A percentile compares a stretch with the other conserved stretches of the same genome.
Evolutionary conservation across 2,113 vertebrate genomes (phyloP).

Genomic region (Smithornis capensis): DNA sequence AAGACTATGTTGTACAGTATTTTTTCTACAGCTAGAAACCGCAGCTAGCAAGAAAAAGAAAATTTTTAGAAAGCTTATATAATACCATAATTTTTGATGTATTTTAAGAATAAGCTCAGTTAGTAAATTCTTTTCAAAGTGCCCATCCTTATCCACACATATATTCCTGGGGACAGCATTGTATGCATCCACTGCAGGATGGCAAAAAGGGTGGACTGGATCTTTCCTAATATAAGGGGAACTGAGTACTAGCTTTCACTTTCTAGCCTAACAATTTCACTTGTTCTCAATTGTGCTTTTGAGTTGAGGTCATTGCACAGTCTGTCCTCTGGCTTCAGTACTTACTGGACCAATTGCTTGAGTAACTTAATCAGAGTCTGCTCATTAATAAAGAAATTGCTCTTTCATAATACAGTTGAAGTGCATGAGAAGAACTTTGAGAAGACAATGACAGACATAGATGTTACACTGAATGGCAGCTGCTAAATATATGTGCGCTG

Average conservation of each 20-base stretch:
- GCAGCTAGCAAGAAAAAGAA: neutral
- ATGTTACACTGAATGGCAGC: constrained; percentile 38
- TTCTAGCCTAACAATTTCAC: neutral
- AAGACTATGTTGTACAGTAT: neutral
- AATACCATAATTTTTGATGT: neutral
- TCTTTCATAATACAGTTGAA: constrained; percentile 13
- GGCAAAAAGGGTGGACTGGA: neutral
- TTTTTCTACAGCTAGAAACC: neutral
- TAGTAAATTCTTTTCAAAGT: neutral
- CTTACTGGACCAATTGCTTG: neutral
- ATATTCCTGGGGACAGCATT: neutral
- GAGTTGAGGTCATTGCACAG: neutral
- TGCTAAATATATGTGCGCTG: constrained; percentile 37
- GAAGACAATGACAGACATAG: constrained; percentile 28
- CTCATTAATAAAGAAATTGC: neutral
- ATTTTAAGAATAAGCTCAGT: neutral
- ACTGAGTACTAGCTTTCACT: neutral
- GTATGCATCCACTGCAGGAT: neutral
- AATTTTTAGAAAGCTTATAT: neutral
- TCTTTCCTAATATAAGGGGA: neutral
- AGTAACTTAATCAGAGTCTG: constrained; percentile 3
- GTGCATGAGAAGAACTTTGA: neutral
- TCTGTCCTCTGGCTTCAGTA: neutral
- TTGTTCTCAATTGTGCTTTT: neutral
- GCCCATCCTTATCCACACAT: neutral